Conservation (phyloP, 2,888 invertebrate genomes). For the Trilocha varians region DNA sequence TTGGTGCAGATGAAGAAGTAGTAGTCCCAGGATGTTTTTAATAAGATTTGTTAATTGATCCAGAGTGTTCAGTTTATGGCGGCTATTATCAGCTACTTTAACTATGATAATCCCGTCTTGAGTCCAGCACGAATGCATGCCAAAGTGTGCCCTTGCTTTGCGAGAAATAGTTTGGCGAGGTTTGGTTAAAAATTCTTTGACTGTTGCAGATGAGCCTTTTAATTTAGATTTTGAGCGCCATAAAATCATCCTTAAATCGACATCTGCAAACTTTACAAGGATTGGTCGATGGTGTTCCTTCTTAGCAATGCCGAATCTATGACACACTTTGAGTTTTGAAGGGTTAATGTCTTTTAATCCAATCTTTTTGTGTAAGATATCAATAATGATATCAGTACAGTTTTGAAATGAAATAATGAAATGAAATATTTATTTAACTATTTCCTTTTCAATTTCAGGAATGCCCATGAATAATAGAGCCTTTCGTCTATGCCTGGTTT, state of each 20-base stretch:
- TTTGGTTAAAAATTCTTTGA: neutral
- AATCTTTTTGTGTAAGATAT: too few relatives aligned
- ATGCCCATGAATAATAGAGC: too few relatives aligned
- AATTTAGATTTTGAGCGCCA: neutral
- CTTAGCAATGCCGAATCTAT: neutral
- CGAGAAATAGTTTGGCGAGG: constrained; percentile 1
- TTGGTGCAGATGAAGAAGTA: too few relatives aligned
- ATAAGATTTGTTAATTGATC: neutral
- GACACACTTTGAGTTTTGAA: neutral
- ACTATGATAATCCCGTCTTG: neutral
- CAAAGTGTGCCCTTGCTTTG: constrained; percentile 3
- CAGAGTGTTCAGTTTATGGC: neutral
- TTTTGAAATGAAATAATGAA: too few relatives aligned
- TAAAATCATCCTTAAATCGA: neutral
- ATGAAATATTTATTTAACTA: too few relatives aligned
- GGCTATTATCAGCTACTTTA: neutral
- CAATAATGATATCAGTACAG: too few relatives aligned
- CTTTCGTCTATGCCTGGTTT: too few relatives aligned
- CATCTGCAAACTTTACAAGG: neutral
- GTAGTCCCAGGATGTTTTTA: neutral
- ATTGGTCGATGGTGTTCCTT: neutral
- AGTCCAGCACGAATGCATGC: constrained; percentile 2
- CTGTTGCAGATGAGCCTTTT: neutral
- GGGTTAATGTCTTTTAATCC: too few relatives aligned
- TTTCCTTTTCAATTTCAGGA: too few relatives aligned